Conservation (phyloP, 2,113 vertebrate genomes). For the Rattus norvegicus region GRCr8 NC_086029.1:71159501-71160000, state of each 20-base stretch:
- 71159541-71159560: background rate
- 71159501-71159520: background rate
- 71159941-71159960: conserved; percentile 45
- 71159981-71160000: conserved; percentile 83
- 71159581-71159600: background rate
- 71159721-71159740: background rate
- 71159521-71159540: conserved; percentile 68
- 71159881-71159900: conserved; percentile 43
- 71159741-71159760: background rate
- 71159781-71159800: background rate
- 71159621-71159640: background rate
- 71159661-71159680: background rate
- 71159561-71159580: conserved; percentile 22
- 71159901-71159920: conserved; percentile 71
- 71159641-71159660: conserved; percentile 23
- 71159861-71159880: background rate
- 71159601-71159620: background rate
- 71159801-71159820: conserved; percentile 12
- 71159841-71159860: background rate
- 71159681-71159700: background rate
- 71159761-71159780: background rate
- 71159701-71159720: background rate
- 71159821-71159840: conserved; percentile 33
- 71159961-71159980: conserved; percentile 75
- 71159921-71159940: conserved; percentile 56